Evolutionary conservation across 1,140 invertebrate genomes (phyloP), one percentile per base, ranked within the genome.

Genomic region (Drosophila elegans): DNA sequence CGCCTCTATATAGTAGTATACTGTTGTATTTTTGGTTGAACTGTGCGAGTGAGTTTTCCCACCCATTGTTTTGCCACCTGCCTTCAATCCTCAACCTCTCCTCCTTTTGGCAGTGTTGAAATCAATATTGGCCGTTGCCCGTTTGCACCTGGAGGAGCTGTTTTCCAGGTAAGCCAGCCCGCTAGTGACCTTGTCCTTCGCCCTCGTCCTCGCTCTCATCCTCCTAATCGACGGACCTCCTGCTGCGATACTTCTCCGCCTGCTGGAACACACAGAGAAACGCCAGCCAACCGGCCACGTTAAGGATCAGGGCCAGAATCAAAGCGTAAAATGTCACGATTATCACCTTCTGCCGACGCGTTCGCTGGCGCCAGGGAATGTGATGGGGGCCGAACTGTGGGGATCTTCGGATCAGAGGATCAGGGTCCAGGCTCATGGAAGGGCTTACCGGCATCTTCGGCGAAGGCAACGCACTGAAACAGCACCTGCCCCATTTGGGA

Each of bases 101-200:
- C 21, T 21, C 21, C 57, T 44, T 68, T 34, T 67, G 78, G 61
- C 71, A 64, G 68, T 79, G 41, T 36, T 89, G 45, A 88, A 89
- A 84, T 89, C 84, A 56, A 84, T 88, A 80, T 32, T 80, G 21
- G 48, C 45, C 36, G 49, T 57, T 5, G 41, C 51, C 36, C 45
- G 72, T 13, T 53, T 83, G 27, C 52, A 52, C n/a, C 55, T 79
- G 63, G 52, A 74, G 6, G 21, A 45, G 29, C 52, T 74, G 27
- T 52, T 16, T 34, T 32, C 56, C 55, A 64, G 80, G 83, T 88
- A 84, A 83, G 84, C 48, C 12, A 27, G 41, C 3, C 10, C 13
- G 29, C 13, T 3, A 39, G 10, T 29, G 57, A 11, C 27, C 38
- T 32, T 16, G 12, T 3, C 42, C 25, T 11, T 11, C 13, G 16